Base-by-base conservation (phyloP, 2,113 vertebrate species). In the Leptobrachium leishanense region DNA sequence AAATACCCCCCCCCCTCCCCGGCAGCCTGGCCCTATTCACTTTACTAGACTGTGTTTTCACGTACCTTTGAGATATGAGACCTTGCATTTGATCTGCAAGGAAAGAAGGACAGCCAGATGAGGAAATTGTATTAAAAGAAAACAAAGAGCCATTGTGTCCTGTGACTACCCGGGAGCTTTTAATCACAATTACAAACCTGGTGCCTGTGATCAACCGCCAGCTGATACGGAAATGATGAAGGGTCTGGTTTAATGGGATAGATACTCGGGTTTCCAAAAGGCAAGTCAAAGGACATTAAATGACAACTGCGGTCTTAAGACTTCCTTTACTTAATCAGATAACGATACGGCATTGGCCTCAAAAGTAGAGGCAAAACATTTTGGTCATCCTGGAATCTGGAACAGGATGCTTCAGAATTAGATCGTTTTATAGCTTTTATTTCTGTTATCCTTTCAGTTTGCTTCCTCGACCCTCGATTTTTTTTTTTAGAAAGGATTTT, bases 121-220 rank as follows among this genome's bases (percentile, higher is more conserved):
- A 75, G 59, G 57, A 50, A 65, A 42, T 63, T 63, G 55, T 62
- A 74, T 20, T 74, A 74, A 74, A 74, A 59, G 41, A 63, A 79
- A 72, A 63, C 46, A 50, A 65, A 65, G 63, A 57, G 68, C 50
- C 72, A 75, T 75, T 81, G 72, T 75, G 62, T n/a, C 15, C 15
- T 43, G 50, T 3, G 12, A 59, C 41, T 40, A 42, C 50, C 68
- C 59, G 41, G 54, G 43, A 57, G 44, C 59, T 75, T 53, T 42
- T 81, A 59, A 65, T 65, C 57, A 65, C 43, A 31, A 31, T 31
- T 31, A 31, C 20, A 31, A 31, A 31, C 20, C 20, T 31, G 20
- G 20, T 31, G 20, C 20, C 20, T 31, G 20, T 31, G 20, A 31
- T 31, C 20, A 31, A 31, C 20, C 20, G 20, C 12, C 73, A 6